These are phyloP conservation scores for Etheostoma cragini DNA, from an alignment of 2,113 vertebrate species.

Conservation along the genomic window DNA sequence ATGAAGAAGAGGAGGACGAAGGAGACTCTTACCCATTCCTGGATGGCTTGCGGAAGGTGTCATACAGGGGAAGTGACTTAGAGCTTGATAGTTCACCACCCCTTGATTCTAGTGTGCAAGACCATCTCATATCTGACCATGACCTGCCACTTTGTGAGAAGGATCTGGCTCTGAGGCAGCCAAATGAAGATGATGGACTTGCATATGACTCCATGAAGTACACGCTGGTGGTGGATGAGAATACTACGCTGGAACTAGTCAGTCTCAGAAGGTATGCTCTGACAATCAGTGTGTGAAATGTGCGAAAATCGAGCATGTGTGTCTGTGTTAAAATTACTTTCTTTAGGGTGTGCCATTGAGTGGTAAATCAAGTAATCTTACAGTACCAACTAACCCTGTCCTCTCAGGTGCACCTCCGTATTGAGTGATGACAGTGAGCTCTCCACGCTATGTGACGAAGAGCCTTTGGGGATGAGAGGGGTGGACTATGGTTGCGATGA, in stretches of 20 bases:
- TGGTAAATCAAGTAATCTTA: background rate
- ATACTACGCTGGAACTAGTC: constrained; percentile 95
- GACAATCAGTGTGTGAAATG: background rate
- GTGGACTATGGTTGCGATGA: constrained; percentile 69
- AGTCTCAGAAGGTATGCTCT: constrained; percentile 88
- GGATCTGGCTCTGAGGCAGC: constrained; percentile 58
- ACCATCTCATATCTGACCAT: constrained; percentile 61
- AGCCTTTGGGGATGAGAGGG: constrained; percentile 79
- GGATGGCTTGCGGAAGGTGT: constrained; percentile 75
- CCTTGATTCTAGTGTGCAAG: constrained; percentile 78
- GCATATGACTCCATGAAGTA: constrained; percentile 99
- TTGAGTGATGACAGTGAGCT: constrained; percentile 91
- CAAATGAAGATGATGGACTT: constrained; percentile 84
- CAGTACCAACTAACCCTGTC: background rate
- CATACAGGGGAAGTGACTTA: constrained; percentile 76
- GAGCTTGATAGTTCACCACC: constrained; percentile 80
- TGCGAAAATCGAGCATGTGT: background rate
- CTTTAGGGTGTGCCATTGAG: background rate
- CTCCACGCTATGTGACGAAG: constrained; percentile 88
- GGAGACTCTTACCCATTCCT: constrained; percentile 78
- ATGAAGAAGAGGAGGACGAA: constrained; percentile 84
- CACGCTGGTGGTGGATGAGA: constrained; percentile 97
- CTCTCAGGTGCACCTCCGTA: constrained; percentile 88
- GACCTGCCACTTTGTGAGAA: constrained; percentile 75
- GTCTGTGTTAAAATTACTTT: background rate